phyloP scores from a whole-genome alignment of 2,113 vertebrate genomes.

The Callopanchax toddi region DNA sequence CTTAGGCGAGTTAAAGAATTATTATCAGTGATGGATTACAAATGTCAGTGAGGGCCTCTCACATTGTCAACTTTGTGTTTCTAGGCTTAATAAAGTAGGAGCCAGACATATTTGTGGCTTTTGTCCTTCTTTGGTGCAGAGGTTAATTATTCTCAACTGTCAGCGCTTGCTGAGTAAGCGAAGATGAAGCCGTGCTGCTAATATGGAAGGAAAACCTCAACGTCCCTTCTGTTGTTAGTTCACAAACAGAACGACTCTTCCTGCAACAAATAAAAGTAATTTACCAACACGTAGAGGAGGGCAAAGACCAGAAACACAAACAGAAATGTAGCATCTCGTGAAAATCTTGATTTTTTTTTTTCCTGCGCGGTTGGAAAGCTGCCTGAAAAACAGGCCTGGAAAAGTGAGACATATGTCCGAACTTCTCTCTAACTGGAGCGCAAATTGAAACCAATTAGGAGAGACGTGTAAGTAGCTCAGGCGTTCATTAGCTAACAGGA shows the following conservation, averaged over 20 bases:
- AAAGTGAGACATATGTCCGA: constrained; percentile 22
- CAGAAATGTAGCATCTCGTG: neutral
- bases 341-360: neutral
- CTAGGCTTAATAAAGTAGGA: constrained; percentile 10
- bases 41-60: constrained; percentile 27
- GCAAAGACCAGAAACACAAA: constrained; percentile 27
- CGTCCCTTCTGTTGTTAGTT: constrained; percentile 39
- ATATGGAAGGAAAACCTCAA: constrained; percentile 8
- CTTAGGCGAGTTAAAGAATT: constrained; percentile 5
- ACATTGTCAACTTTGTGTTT: constrained; percentile 15
- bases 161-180: constrained; percentile 17
- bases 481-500: constrained; percentile 11
- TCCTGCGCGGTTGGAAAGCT: constrained; percentile 20
- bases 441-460: constrained; percentile 25
- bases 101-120: constrained; percentile 20
- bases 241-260: constrained; percentile 12
- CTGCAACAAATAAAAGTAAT: constrained; percentile 35
- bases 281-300: constrained; percentile 13
- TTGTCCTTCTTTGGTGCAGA: constrained; percentile 10
- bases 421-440: constrained; percentile 9
- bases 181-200: constrained; percentile 38
- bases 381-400: constrained; percentile 15
- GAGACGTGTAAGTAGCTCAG: constrained; percentile 27
- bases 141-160: constrained; percentile 44
- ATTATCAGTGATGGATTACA: constrained; percentile 34